A percentile compares a stretch with the other conserved stretches of the same genome.
phyloP scores from a whole-genome alignment of 2,888 invertebrate species.

The Leptothorax acervorum region DNA sequence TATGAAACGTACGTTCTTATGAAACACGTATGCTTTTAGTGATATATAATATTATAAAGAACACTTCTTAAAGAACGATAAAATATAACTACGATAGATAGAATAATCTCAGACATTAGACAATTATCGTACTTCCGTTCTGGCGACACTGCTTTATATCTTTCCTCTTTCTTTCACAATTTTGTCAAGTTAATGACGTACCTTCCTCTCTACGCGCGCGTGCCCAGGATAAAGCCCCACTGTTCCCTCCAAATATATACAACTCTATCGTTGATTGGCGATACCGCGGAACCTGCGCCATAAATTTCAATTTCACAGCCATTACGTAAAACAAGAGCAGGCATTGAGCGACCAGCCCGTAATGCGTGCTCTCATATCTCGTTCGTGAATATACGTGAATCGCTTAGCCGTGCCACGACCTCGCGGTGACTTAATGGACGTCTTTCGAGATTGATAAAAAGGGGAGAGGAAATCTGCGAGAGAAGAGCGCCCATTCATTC shows the following conservation, averaged over 20 bases:
- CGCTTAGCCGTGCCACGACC: slow-evolving; percentile 21
- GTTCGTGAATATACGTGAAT: slow-evolving; percentile 44
- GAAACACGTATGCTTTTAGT: neutral
- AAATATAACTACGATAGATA: neutral
- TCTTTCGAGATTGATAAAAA: slow-evolving; percentile 76
- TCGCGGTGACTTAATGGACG: slow-evolving; percentile 64
- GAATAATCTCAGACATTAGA: neutral
- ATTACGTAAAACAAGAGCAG: slow-evolving; percentile 64
- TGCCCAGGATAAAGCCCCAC: slow-evolving; percentile 54
- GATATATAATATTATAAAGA: neutral
- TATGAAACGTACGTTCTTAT: neutral
- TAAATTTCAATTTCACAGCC: slow-evolving; percentile 68
- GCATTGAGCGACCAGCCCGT: slow-evolving; percentile 65
- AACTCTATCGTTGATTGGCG: slow-evolving; percentile 53
- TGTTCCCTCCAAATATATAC: slow-evolving; percentile 59
- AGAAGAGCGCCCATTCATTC: slow-evolving; percentile 62
- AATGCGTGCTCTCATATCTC: slow-evolving; percentile 59
- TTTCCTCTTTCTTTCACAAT: neutral
- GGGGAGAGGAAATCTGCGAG: slow-evolving; percentile 68
- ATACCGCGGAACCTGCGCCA: slow-evolving; percentile 62
- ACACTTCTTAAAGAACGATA: neutral
- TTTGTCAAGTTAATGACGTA: slow-evolving; percentile 32
- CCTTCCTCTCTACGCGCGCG: slow-evolving; percentile 39
- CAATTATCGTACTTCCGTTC: slow-evolving; percentile 7
- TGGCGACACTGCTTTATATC: neutral